Evolutionary conservation across 2,888 invertebrate species (phyloP).

Genomic region (Limenitis arthemis): DNA sequence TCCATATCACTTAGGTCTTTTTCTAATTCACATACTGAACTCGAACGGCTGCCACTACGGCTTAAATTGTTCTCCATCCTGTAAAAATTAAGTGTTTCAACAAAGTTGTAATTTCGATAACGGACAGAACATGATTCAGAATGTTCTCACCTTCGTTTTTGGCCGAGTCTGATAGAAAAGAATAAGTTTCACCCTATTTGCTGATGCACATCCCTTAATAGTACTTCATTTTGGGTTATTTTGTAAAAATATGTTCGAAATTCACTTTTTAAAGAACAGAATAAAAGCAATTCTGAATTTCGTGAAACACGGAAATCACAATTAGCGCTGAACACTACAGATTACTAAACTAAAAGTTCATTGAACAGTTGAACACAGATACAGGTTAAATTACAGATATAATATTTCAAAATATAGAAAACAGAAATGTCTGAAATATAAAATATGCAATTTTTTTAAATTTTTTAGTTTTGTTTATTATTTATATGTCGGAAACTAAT

Average conservation of each 20-base stretch:
- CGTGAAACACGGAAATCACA: constrained; percentile 52
- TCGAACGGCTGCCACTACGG: constrained; percentile 74
- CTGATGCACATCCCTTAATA: constrained; percentile 21
- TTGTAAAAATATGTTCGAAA: constrained; percentile 6
- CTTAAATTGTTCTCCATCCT: constrained; percentile 70
- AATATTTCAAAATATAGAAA: background rate
- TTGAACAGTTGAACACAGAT: constrained; percentile 7
- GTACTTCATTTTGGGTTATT: constrained; percentile 14
- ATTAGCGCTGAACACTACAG: constrained; percentile 35
- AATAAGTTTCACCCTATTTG: constrained; percentile 23
- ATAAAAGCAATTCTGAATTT: constrained; percentile 41
- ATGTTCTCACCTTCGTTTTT: constrained; percentile 45
- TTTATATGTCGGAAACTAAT: too few relatives aligned
- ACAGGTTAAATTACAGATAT: constrained; percentile 3
- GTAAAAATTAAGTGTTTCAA: constrained; percentile 34
- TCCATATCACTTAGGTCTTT: constrained; percentile 74
- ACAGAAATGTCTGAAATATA: too few relatives aligned
- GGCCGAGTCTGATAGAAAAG: constrained; percentile 29
- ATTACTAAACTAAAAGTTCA: constrained; percentile 10
- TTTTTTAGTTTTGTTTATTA: too few relatives aligned
- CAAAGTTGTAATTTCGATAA: constrained; percentile 44
- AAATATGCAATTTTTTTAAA: too few relatives aligned
- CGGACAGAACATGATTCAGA: constrained; percentile 50
- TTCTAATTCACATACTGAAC: constrained; percentile 75
- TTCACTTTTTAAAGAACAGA: constrained; percentile 26